Percentiles rank a stretch among this genome's conserved stretches.
Conservation (phyloP, 2,888 invertebrate genomes). For the Galerucella pusilla region DNA sequence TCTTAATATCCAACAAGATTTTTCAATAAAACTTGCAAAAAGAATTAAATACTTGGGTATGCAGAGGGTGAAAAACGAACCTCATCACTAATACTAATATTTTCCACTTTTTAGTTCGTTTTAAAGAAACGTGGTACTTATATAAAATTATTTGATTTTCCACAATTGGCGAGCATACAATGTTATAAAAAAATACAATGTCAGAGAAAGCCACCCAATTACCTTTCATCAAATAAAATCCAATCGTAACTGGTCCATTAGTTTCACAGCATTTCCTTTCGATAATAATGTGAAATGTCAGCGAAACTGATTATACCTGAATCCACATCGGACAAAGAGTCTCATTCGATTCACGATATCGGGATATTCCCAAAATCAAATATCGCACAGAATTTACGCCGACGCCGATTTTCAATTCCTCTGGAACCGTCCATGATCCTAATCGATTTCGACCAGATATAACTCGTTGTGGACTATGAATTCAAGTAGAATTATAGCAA, state of each 20-base stretch:
- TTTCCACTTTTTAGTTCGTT: too few species aligned
- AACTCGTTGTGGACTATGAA: slow-evolving; percentile 6
- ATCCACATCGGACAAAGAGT: slow-evolving; percentile 17
- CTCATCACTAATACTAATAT: too few species aligned
- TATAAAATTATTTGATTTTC: too few species aligned
- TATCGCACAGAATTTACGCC: slow-evolving; percentile 12
- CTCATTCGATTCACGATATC: neutral
- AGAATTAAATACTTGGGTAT: too few species aligned
- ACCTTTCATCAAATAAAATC: neutral
- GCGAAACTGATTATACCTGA: slow-evolving; percentile 6
- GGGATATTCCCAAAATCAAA: slow-evolving; percentile 16
- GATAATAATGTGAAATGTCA: neutral
- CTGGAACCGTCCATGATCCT: neutral
- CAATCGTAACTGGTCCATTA: neutral
- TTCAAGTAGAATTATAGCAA: slow-evolving; percentile 5
- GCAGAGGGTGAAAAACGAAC: too few species aligned
- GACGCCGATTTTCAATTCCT: slow-evolving; percentile 16
- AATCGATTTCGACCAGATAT: slow-evolving; percentile 12
- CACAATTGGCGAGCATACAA: too few species aligned
- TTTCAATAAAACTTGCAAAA: too few species aligned
- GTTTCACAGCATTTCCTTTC: neutral
- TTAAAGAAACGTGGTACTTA: too few species aligned
- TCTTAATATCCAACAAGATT: too few species aligned
- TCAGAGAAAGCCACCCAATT: too few species aligned
- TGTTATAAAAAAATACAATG: too few species aligned